Conservation (phyloP, 2,797 vertebrate species). For the Mormyrus hasselquistii region DNA sequence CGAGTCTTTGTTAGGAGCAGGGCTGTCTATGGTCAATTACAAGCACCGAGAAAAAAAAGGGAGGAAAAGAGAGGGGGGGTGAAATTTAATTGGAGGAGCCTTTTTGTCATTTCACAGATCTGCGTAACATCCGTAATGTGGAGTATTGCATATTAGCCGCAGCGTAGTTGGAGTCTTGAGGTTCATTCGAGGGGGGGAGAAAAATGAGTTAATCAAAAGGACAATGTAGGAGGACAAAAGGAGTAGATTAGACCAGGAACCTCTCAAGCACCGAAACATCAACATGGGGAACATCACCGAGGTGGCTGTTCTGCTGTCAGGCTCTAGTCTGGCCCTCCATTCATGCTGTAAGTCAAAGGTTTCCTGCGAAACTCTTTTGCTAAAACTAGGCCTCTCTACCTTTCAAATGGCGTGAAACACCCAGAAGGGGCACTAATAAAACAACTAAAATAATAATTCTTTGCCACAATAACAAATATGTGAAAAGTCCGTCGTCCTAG, state of each 20-base stretch:
- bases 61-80: background rate
- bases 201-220: background rate
- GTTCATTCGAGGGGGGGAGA: too few relatives aligned
- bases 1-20: constrained; percentile 24
- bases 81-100: background rate
- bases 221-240: background rate
- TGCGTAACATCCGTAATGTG: background rate
- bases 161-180: background rate
- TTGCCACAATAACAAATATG: background rate
- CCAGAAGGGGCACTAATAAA: background rate
- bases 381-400: background rate
- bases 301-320: background rate
- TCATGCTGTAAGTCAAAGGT: constrained; percentile 22
- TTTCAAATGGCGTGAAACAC: background rate
- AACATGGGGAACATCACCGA: background rate
- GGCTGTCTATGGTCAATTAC: constrained; percentile 46
- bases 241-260: background rate
- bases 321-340: constrained; percentile 17
- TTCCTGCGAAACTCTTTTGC: constrained; percentile 29
- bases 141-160: background rate
- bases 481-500: constrained; percentile 30
- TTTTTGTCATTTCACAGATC: background rate
- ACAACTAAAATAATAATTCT: background rate
- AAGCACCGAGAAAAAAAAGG: constrained; percentile 19
- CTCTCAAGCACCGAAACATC: background rate